A percentile compares a stretch with the other conserved stretches of the same genome.
Evolutionary conservation across 1,140 invertebrate species (phyloP).

Genomic region (Orchesella cincta): DNA sequence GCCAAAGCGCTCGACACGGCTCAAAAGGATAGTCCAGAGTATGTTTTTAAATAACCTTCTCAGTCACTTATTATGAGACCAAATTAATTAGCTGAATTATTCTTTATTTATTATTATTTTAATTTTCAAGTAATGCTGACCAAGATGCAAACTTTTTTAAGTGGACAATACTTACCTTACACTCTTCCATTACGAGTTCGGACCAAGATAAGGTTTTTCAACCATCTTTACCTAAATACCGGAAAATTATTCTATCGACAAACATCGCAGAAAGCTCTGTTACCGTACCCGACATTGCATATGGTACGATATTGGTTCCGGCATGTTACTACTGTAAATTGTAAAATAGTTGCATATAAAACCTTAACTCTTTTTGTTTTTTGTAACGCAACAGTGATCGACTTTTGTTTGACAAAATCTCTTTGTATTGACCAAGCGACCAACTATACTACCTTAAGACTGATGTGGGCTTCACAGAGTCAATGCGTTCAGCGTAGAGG

Average conservation of each 20-base stretch:
- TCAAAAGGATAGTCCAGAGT: neutral
- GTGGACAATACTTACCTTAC: slow-evolving; percentile 64
- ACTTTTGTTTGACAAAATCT: slow-evolving; percentile 90
- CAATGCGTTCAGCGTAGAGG: slow-evolving; percentile 89
- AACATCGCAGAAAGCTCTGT: slow-evolving; percentile 97
- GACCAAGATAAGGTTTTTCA: slow-evolving; percentile 73
- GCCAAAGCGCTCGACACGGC: slow-evolving; percentile 36
- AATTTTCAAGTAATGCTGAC: slow-evolving; percentile 18
- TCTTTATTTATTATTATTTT: slow-evolving; percentile 7
- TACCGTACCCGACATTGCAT: slow-evolving; percentile 89
- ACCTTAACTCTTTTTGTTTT: slow-evolving; percentile 44
- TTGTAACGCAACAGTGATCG: slow-evolving; percentile 86
- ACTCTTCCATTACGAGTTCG: slow-evolving; percentile 68
- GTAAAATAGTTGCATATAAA: slow-evolving; percentile 9
- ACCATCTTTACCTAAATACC: slow-evolving; percentile 58
- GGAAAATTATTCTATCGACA: slow-evolving; percentile 90
- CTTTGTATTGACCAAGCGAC: slow-evolving; percentile 71
- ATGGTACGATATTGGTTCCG: slow-evolving; percentile 65
- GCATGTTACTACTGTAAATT: slow-evolving; percentile 4
- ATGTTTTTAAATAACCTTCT: neutral
- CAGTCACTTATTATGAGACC: neutral
- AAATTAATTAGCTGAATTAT: neutral
- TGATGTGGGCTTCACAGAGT: slow-evolving; percentile 84
- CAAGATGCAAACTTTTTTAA: slow-evolving; percentile 32
- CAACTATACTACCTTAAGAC: slow-evolving; percentile 75